Conservation (phyloP, 1,140 invertebrate genomes). For the Apocrypta bakeri region DNA sequence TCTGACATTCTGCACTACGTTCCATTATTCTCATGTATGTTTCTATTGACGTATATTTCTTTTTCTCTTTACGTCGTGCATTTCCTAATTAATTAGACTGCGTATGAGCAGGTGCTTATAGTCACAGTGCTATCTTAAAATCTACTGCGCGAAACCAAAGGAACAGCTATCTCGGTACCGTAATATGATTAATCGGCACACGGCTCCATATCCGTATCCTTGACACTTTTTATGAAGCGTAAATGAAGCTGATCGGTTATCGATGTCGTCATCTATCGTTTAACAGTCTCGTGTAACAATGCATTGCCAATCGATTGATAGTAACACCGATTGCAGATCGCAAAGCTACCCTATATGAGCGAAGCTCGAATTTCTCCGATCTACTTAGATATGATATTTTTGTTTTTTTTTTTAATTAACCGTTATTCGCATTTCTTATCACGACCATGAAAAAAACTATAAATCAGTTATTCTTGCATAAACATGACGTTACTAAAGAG, state of each 20-base stretch:
- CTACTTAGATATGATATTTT: too few relatives aligned
- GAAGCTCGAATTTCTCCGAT: neutral
- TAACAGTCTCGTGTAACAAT: neutral
- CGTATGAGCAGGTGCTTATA: neutral
- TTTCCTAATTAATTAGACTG: neutral
- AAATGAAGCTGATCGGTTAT: conserved; percentile 36
- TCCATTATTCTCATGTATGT: neutral
- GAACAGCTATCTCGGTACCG: neutral
- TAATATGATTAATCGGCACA: conserved; percentile 47
- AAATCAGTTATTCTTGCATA: too few relatives aligned
- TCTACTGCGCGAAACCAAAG: neutral
- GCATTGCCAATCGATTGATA: neutral
- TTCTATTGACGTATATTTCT: neutral
- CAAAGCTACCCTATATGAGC: too few relatives aligned
- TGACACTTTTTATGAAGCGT: conserved; percentile 52
- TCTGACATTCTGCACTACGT: neutral
- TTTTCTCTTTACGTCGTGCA: neutral
- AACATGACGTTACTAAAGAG: too few relatives aligned
- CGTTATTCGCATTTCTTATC: too few relatives aligned
- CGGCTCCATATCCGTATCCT: conserved; percentile 43
- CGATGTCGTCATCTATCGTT: conserved; percentile 34
- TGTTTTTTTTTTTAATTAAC: too few relatives aligned
- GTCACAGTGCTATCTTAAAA: neutral
- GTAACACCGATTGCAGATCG: neutral
- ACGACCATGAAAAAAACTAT: too few relatives aligned